Conservation (phyloP, 2,113 vertebrate species). For the Myotis brandtii region DNA sequence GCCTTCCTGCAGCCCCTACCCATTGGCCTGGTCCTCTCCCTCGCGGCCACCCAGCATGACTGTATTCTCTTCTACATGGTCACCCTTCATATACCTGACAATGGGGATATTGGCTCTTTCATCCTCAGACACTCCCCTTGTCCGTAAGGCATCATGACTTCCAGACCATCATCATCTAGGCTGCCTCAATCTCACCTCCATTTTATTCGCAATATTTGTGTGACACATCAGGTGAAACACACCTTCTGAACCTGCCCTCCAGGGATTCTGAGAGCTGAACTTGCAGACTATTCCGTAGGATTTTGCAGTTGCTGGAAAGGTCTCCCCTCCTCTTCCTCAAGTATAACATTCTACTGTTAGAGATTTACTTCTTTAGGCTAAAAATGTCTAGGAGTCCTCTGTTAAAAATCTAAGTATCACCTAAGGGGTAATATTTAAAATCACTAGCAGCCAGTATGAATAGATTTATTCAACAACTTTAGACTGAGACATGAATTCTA, state of each 20-base stretch:
- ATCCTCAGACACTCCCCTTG: neutral
- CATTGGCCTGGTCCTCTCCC: neutral
- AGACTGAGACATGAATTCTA: constrained; percentile 51
- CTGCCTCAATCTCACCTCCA: neutral
- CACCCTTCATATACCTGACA: neutral
- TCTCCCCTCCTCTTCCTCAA: neutral
- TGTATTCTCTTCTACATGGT: neutral
- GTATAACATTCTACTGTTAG: neutral
- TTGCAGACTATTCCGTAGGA: fast-evolving
- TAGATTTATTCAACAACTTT: constrained; percentile 15
- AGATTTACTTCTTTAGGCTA: neutral
- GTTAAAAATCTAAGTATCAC: constrained; percentile 18
- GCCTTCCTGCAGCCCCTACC: neutral
- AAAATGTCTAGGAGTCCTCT: neutral
- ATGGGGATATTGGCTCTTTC: neutral
- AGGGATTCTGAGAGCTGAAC: neutral
- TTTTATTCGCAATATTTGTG: neutral
- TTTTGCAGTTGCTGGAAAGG: neutral
- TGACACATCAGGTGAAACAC: neutral
- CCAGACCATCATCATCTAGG: neutral
- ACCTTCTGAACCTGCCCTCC: neutral
- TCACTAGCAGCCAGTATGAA: neutral
- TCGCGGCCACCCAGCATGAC: neutral
- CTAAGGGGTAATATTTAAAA: neutral
- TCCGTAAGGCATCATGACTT: neutral